Evolutionary conservation across 2,888 invertebrate species (phyloP).

Genomic region (Minunthozetes semirufus): DNA sequence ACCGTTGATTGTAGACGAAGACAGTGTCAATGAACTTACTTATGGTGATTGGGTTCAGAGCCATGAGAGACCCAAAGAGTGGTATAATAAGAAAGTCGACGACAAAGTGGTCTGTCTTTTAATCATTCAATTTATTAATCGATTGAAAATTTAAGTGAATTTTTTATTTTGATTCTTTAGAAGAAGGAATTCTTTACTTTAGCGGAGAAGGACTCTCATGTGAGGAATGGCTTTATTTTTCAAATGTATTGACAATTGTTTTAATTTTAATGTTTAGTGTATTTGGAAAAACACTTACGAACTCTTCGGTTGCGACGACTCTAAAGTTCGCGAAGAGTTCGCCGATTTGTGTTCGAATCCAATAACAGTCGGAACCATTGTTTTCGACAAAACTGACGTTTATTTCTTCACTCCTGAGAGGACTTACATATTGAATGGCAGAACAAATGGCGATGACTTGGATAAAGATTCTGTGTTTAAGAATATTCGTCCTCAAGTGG

Average conservation of each 20-base stretch:
- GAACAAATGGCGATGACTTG: background rate
- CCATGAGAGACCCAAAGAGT: background rate
- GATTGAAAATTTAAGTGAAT: background rate
- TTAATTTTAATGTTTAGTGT: slow-evolving; percentile 12
- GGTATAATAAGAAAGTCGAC: background rate
- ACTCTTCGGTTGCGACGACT: background rate
- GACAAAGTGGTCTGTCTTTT: background rate
- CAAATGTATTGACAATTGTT: background rate
- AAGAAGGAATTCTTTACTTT: background rate
- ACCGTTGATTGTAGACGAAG: background rate
- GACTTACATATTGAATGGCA: background rate
- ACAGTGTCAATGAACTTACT: background rate
- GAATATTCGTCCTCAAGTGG: background rate
- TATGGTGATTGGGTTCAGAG: background rate
- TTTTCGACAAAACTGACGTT: slow-evolving; percentile 1
- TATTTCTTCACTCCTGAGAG: slow-evolving; percentile 13
- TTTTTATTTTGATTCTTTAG: background rate
- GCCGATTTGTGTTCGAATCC: slow-evolving; percentile 2
- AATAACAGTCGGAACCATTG: background rate
- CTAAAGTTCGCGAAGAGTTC: background rate
- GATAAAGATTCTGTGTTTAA: background rate
- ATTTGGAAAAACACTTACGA: slow-evolving; percentile 1
- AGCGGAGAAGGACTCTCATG: background rate
- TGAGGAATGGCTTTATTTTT: background rate
- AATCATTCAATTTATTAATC: background rate